Evolutionary conservation across 2,113 vertebrate species (phyloP).

Genomic region (Macroglossus sobrinus): DNA sequence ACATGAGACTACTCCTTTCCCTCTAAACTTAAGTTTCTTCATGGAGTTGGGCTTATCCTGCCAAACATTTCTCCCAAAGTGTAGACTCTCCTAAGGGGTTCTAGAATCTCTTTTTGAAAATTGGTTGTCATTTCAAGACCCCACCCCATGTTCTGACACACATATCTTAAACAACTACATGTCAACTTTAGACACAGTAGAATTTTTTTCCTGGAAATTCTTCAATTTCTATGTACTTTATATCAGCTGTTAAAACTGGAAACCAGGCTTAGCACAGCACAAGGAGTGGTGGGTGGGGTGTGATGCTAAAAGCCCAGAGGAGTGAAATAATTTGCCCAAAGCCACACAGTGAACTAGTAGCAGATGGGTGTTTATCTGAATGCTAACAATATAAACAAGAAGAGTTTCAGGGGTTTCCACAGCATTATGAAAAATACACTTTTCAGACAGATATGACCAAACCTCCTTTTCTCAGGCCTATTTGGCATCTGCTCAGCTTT

Average conservation of each 20-base stretch:
- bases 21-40: neutral
- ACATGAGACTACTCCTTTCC: rapidly evolving
- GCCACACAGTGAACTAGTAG: neutral
- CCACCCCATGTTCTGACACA: neutral
- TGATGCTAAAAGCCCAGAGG: neutral
- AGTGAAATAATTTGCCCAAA: neutral
- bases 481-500: neutral
- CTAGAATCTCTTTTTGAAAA: neutral
- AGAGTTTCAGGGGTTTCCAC: neutral
- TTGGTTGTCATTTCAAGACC: neutral
- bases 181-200: rapidly evolving
- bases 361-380: neutral
- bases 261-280: neutral
- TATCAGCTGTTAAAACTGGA: neutral
- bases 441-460: neutral
- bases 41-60: neutral
- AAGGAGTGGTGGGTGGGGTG: neutral
- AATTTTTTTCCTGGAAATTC: neutral
- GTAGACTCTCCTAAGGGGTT: neutral
- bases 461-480: neutral
- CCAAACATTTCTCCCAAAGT: neutral
- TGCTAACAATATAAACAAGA: neutral
- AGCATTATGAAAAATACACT: neutral
- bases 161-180: neutral
- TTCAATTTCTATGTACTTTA: neutral